phyloP scores from a whole-genome alignment of 2,888 invertebrate genomes.

The Hypercompe scribonia region DNA sequence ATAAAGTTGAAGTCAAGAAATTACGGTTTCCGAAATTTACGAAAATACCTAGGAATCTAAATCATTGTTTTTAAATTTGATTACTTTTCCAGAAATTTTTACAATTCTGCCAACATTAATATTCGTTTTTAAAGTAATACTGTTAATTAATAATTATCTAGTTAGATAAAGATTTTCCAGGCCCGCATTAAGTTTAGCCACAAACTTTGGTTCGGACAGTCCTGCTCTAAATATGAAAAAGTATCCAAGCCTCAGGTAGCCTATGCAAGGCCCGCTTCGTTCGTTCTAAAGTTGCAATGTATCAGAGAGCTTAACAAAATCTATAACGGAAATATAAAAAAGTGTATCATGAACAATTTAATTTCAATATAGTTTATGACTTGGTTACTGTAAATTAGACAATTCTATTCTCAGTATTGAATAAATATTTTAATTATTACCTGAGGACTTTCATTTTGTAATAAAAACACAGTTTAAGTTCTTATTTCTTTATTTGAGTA shows the following conservation, averaged over 20 bases:
- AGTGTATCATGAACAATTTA: conserved; percentile 60
- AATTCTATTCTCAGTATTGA: conserved; percentile 78
- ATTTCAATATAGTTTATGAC: conserved; percentile 52
- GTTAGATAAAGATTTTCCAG: too few relatives aligned
- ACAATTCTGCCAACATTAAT: too few relatives aligned
- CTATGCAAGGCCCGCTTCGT: conserved; percentile 27
- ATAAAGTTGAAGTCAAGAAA: too few relatives aligned
- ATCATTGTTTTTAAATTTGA: too few relatives aligned
- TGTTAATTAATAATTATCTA: too few relatives aligned
- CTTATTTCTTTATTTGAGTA: background rate
- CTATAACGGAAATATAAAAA: background rate
- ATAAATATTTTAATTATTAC: conserved; percentile 75
- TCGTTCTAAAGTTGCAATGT: background rate
- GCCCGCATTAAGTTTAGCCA: too few relatives aligned
- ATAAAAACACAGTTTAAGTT: conserved; percentile 4
- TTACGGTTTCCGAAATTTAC: too few relatives aligned
- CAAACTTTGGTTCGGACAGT: too few relatives aligned
- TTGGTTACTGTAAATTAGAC: conserved; percentile 61
- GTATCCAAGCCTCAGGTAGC: background rate
- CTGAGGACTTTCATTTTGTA: background rate
- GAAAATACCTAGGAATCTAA: too few relatives aligned
- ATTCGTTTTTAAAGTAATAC: too few relatives aligned
- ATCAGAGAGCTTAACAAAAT: conserved; percentile 35
- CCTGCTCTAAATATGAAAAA: too few relatives aligned
- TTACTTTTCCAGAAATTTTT: too few relatives aligned